Conservation (phyloP, 2,797 vertebrate genomes). For the Moxostoma hubbsi region DNA sequence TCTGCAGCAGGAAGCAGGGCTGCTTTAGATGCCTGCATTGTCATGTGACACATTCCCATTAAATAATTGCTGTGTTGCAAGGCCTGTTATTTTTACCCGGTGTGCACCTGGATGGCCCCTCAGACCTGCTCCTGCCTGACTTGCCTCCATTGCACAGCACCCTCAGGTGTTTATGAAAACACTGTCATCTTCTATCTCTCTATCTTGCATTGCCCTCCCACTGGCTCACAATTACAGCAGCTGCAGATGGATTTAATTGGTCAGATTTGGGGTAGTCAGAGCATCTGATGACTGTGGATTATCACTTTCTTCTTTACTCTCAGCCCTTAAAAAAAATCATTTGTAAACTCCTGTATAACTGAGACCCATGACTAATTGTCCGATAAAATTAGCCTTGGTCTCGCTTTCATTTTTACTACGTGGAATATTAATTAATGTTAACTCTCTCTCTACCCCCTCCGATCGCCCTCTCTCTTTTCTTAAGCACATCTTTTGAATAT, state of each 20-base stretch:
- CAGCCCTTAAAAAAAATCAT: conserved; percentile 93
- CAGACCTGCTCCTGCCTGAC: conserved; percentile 78
- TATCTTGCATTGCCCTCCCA: conserved; percentile 71
- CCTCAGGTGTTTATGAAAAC: conserved; percentile 86
- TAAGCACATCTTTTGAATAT: conserved; percentile 95
- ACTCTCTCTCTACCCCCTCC: conserved; percentile 77
- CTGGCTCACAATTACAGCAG: conserved; percentile 93
- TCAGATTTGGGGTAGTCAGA: conserved; percentile 95
- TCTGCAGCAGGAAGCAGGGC: conserved; percentile 74
- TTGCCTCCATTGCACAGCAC: conserved; percentile 70
- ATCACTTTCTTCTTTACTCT: conserved; percentile 86
- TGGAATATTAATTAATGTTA: conserved; percentile 99
- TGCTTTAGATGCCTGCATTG: conserved; percentile 81
- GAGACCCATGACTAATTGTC: conserved; percentile 99
- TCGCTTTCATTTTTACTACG: conserved; percentile 99
- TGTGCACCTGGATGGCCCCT: conserved; percentile 87
- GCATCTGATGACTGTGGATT: conserved; percentile 95
- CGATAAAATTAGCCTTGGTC: conserved; percentile 99
- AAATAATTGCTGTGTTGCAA: conserved; percentile 69
- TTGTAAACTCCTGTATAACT: conserved; percentile 99
- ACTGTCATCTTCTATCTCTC: conserved; percentile 85
- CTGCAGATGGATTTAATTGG: conserved; percentile 95
- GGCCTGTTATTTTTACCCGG: conserved; percentile 84
- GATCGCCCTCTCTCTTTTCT: conserved; percentile 71
- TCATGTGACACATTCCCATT: conserved; percentile 75